Evolutionary conservation across 2,888 invertebrate species (phyloP).

Genomic region (Altica lythri): DNA sequence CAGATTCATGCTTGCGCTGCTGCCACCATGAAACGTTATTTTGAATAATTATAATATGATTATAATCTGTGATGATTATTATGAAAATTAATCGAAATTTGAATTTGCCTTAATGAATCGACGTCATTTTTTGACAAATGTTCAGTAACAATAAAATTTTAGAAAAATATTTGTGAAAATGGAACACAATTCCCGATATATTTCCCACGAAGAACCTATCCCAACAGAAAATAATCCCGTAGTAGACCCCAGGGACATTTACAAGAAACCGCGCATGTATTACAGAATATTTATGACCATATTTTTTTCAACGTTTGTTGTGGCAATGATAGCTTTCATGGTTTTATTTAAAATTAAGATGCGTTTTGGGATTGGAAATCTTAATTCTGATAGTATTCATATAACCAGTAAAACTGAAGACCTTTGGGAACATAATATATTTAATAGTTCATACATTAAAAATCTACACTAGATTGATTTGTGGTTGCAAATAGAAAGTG

Average conservation of each 20-base stretch:
- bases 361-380: slow-evolving; percentile 4
- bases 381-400: not conserved
- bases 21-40: too few species aligned
- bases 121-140: not conserved
- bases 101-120: too few species aligned
- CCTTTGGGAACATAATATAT: too few species aligned
- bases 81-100: too few species aligned
- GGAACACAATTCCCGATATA: slow-evolving; percentile 2
- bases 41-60: too few species aligned
- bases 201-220: not conserved
- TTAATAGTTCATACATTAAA: too few species aligned
- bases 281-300: slow-evolving; percentile 7
- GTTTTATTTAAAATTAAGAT: slow-evolving; percentile 4
- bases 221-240: slow-evolving; percentile 1
- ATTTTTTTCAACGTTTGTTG: slow-evolving; percentile 3
- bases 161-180: slow-evolving; percentile 4
- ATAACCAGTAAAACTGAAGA: too few species aligned
- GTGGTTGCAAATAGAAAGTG: too few species aligned
- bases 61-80: too few species aligned
- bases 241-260: not conserved
- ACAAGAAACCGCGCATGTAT: slow-evolving; percentile 8
- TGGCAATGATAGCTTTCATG: slow-evolving; percentile 4
- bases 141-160: slow-evolving; percentile 1
- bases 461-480: too few species aligned
- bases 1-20: too few species aligned